These are phyloP conservation scores for Atethmia centrago DNA, from an alignment of 2,888 invertebrate species.

Conservation along the genomic window DNA sequence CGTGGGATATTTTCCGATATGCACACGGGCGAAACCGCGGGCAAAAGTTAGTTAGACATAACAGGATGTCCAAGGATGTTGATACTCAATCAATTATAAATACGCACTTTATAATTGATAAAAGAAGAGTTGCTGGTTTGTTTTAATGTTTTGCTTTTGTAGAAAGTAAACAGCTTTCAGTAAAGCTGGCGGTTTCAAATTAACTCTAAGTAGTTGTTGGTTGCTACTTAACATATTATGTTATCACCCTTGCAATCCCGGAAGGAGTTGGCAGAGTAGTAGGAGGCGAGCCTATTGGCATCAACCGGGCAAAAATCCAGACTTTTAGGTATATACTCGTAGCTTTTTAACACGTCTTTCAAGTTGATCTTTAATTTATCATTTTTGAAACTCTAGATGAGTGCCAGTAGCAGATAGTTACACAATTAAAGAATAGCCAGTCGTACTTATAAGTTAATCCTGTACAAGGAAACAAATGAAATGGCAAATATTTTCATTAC, in stretches of 20 bases:
- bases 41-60: too few species aligned
- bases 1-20: too few species aligned
- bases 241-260: not conserved
- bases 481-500: constrained; percentile 18
- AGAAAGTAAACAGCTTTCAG: not conserved
- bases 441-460: not conserved
- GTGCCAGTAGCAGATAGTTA: not conserved
- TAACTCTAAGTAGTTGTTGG: not conserved
- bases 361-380: not conserved
- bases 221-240: not conserved
- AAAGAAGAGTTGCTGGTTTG: not conserved
- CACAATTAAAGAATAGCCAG: constrained; percentile 4
- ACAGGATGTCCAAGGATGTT: constrained; percentile 4
- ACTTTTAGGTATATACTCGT: too few species aligned
- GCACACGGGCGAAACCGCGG: too few species aligned
- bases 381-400: not conserved
- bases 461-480: constrained; percentile 41
- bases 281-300: not conserved
- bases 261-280: not conserved
- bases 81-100: not conserved
- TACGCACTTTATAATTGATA: too few species aligned
- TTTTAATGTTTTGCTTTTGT: not conserved
- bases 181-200: too few species aligned
- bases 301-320: not conserved
- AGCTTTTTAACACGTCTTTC: too few species aligned